Evolutionary conservation across 2,888 invertebrate species (phyloP).

Genomic region (Aleiodes leptofemur): DNA sequence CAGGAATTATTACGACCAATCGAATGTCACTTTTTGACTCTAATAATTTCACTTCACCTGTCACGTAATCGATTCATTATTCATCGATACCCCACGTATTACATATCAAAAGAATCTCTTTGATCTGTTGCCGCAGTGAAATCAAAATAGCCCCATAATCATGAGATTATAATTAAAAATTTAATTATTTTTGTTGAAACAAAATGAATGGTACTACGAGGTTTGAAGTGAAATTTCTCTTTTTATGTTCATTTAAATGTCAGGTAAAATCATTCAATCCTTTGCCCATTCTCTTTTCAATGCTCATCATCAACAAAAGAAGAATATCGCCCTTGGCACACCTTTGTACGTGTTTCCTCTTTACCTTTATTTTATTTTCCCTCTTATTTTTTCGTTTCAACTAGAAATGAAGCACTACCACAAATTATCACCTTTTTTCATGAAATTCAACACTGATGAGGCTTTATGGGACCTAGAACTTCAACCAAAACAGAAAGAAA

Average conservation of each 20-base stretch:
- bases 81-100: no score
- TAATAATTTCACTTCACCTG: background rate
- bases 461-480: conserved; percentile 2
- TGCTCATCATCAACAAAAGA: background rate
- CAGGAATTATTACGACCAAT: background rate
- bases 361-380: background rate
- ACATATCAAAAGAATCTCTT: no score
- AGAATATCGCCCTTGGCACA: conserved; percentile 30
- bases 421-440: conserved; percentile 38
- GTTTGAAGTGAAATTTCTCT: background rate
- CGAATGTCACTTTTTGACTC: background rate
- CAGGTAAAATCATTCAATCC: conserved; percentile 12
- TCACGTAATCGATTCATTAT: no score
- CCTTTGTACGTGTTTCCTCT: conserved; percentile 15
- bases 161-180: background rate
- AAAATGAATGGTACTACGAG: background rate
- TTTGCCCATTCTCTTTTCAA: background rate
- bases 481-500: conserved; percentile 6
- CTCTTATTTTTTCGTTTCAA: conserved; percentile 1
- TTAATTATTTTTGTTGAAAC: background rate
- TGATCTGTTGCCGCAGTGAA: no score
- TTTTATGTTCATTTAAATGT: conserved; percentile 3
- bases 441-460: conserved; percentile 30
- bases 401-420: conserved; percentile 33
- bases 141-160: no score